Evolutionary conservation across 2,797 vertebrate genomes (phyloP), one percentile per base, ranked within the genome.

Genomic region (Aotus griseimembra): DNA sequence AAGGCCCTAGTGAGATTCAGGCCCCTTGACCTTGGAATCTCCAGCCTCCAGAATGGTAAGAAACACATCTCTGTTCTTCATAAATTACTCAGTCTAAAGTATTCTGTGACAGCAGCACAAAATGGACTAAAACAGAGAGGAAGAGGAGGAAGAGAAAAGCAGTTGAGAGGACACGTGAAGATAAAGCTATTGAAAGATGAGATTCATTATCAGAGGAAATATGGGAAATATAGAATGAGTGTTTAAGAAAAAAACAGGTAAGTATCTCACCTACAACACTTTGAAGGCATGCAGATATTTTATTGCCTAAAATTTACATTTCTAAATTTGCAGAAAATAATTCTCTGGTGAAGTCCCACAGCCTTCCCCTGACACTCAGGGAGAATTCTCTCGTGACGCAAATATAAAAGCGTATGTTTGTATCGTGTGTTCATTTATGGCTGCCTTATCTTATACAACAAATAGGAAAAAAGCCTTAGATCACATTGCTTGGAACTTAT

Each of bases 301-400:
- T 92, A 82, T 67, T 61, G 61, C n/a, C 92, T 81, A 93, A 67
- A 72, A 76, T 82, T 61, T 70, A 95, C 70, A 92, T 30, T 28
- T 48, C 44, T 72, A 48, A 48, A 44, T 94, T 41, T 77, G 64
- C 64, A 86, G 57, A 67, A 88, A 79, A 82, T 26, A 41, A 2
- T 20, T 44, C 22, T 82, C 58, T 82, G 76, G 39, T 57, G 58
- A 58, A 13, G 36, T 33, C 41, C 28, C 14, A 86, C 3, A 46
- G 44, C 33, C n/a, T 64, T 12, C 44, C 17, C 17, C 4, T 39
- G 48, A 39, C 20, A 6, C 7, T 20, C 33, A 73, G 19, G 30
- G 30, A 81, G 41, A 17, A 82, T 46, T 28, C 30, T 61, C 28
- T 67, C 52, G 1, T 24, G 44, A 96, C 57, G 10, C 0, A 2